Percentiles rank a stretch among this genome's conserved stretches.
These are phyloP conservation scores for Hemicordylus capensis DNA, from an alignment of 2,113 vertebrate species.

Conservation along the genomic window DNA sequence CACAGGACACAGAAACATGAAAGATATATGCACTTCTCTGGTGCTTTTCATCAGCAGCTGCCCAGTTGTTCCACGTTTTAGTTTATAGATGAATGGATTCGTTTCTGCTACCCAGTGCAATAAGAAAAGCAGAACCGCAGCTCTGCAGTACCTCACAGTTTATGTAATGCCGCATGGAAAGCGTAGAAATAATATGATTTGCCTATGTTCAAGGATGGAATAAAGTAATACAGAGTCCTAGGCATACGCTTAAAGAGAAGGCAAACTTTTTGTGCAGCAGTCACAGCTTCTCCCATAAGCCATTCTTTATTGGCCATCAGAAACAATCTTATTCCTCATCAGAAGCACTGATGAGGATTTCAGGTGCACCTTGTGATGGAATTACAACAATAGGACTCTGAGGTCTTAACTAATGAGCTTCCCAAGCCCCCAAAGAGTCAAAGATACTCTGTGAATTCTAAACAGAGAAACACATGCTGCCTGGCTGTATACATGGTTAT, in stretches of 20 bases:
- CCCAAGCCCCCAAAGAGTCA: not conserved
- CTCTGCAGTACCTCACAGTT: conserved; percentile 7
- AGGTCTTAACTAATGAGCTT: not conserved
- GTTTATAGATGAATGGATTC: conserved; percentile 18
- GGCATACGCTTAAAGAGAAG: not conserved
- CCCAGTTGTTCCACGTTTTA: conserved; percentile 11
- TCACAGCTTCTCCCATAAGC: not conserved
- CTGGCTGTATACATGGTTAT: not conserved
- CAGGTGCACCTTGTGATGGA: not conserved
- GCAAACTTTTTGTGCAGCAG: not conserved
- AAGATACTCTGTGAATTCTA: not conserved
- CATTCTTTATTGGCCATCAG: not conserved
- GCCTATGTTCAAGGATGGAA: not conserved
- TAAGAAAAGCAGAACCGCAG: not conserved
- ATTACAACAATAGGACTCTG: not conserved
- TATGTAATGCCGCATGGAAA: not conserved
- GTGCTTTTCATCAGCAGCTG: conserved; percentile 18
- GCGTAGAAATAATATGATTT: not conserved
- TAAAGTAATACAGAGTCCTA: not conserved
- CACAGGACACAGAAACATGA: not conserved
- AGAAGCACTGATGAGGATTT: not conserved
- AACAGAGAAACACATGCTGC: not conserved
- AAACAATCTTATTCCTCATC: not conserved
- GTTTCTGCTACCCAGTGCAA: conserved; percentile 4
- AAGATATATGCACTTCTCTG: conserved; percentile 24